Conservation (phyloP, 1,140 invertebrate species). For the Cyphomyrmex costatus region DNA sequence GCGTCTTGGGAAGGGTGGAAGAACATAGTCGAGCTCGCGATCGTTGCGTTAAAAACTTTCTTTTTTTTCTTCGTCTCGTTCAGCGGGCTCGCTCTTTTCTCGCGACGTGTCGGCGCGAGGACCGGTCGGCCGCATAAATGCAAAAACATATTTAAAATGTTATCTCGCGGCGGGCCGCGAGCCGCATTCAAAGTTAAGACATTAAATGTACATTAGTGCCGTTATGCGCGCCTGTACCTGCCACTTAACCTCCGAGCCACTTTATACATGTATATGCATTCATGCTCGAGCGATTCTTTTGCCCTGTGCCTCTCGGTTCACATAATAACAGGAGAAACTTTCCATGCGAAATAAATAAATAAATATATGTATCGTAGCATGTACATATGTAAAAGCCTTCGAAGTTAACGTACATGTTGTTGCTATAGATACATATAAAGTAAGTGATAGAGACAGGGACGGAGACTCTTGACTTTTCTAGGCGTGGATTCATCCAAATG, state of each 20-base stretch:
- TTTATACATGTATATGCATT: not conserved
- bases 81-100: constrained; percentile 3
- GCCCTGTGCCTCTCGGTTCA: not conserved
- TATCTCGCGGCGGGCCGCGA: constrained; percentile 75
- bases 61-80: constrained; percentile 46
- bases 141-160: constrained; percentile 85
- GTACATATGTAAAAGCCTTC: not conserved
- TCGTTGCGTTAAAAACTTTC: constrained; percentile 70
- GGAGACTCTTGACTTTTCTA: too few species aligned
- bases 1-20: constrained; percentile 38
- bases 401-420: not conserved
- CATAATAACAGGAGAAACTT: constrained; percentile 33
- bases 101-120: not conserved
- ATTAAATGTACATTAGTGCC: constrained; percentile 85
- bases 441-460: too few species aligned
- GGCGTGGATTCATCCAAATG: too few species aligned
- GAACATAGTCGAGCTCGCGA: constrained; percentile 45
- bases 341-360: not conserved
- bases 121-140: constrained; percentile 73
- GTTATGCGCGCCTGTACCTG: constrained; percentile 41
- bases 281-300: not conserved
- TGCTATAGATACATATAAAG: not conserved
- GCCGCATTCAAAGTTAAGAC: constrained; percentile 85
- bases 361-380: not conserved
- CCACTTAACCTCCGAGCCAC: constrained; percentile 43